Base-by-base conservation (phyloP, 1,140 invertebrate species). In the Nixonia krombeini region DNA sequence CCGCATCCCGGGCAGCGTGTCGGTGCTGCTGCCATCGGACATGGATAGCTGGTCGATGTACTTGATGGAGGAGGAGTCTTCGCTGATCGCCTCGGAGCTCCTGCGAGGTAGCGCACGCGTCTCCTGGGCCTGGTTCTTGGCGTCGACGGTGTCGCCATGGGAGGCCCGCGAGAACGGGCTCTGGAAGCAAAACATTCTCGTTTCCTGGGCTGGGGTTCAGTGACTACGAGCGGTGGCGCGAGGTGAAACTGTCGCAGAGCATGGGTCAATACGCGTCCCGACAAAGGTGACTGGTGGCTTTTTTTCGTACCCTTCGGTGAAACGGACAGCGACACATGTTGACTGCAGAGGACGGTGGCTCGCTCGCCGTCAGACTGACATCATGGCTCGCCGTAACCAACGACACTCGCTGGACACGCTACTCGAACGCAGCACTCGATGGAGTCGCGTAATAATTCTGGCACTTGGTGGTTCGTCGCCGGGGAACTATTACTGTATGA, bases 151-250 rank as follows among this genome's bases (percentile, higher is more conserved):
- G 72, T 47, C 50, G 31, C 38, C 40, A 10, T 80, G 80, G 31
- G 79, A 74, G 1, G 72, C 57, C 38, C 84, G 74, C 40, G 82
- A 78, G 45, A 86, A 86, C 15, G 82, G 84, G 37, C 81, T 82
- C 62, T 84, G 81, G 46, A 86, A 86, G 61, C 83, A 85, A 59
- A 85, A 85, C 84, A 86, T 86, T 38, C n/a, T n/a, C n/a, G n/a
- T 41, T 26, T 45, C 12, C 25, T 0, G 7, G 18, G 18, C 13
- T 8, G n/a, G 10, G 10, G n/a, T 15, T 10, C n/a, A n/a, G n/a
- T n/a, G n/a, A n/a, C n/a, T n/a, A n/a, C n/a, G n/a, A n/a, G n/a
- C n/a, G n/a, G n/a, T 9, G 21, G 18, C 16, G 16, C 40, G 2
- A 15, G n/a, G 28, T 41, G 21, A 31, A 33, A 18, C 8, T 21